These are phyloP conservation scores for Acanthosepion pharaonis DNA, from an alignment of 2,888 invertebrate species.

Conservation along the genomic window DNA sequence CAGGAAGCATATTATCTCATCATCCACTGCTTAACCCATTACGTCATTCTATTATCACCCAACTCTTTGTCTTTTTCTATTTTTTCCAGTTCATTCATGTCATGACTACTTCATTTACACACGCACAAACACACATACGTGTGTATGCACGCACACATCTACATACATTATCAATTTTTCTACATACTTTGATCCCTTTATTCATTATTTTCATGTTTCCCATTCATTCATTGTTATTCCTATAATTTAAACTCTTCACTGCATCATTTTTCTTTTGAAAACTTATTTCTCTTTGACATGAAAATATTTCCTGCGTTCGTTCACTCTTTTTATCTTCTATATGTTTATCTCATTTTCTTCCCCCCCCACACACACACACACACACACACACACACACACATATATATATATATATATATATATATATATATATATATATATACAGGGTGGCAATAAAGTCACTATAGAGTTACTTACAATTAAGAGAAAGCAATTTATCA, in stretches of 20 bases:
- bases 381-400: no score
- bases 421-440: no score
- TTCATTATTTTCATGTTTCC: background rate
- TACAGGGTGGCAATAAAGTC: no score
- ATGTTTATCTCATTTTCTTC: no score
- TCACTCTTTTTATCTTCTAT: no score
- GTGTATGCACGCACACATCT: background rate
- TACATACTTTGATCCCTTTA: background rate
- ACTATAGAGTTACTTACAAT: no score
- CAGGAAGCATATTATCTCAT: background rate
- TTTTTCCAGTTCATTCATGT: background rate
- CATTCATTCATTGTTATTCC: background rate
- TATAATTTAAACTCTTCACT: background rate
- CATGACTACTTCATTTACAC: no score
- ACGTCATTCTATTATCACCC: background rate
- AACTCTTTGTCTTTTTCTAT: background rate
- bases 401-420: no score
- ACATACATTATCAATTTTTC: background rate
- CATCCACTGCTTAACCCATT: background rate
- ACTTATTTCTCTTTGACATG: background rate
- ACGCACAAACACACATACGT: background rate
- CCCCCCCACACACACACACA: no score
- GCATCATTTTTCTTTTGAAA: background rate
- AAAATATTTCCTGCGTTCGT: background rate
- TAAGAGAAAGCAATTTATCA: no score